These are phyloP conservation scores for Spermophilus dauricus DNA, from an alignment of 2,113 vertebrate species.

Conservation along the genomic window DNA sequence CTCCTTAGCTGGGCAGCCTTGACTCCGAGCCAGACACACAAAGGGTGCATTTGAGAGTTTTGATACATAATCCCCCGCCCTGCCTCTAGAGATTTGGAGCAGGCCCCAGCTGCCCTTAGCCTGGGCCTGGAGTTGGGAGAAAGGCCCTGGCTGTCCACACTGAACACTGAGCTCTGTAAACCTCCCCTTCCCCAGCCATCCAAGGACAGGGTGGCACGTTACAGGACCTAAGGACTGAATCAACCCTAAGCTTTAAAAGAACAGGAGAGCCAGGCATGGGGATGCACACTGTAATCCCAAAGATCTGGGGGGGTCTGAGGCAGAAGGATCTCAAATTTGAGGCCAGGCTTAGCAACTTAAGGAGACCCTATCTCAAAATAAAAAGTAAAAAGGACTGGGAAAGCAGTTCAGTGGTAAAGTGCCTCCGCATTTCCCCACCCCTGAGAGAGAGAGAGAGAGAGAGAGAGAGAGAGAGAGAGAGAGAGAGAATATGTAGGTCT, in stretches of 20 bases:
- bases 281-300: too few relatives aligned
- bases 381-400: too few relatives aligned
- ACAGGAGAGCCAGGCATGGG: too few relatives aligned
- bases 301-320: too few relatives aligned
- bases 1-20: constrained; percentile 31
- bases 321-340: too few relatives aligned
- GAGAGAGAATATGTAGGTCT: background rate
- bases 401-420: too few relatives aligned
- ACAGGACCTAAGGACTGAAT: background rate
- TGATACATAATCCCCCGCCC: constrained; percentile 31
- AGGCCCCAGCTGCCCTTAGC: background rate
- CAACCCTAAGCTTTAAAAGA: background rate
- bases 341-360: background rate
- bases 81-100: background rate
- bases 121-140: background rate
- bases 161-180: background rate
- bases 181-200: background rate
- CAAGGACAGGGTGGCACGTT: background rate
- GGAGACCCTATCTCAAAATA: too few relatives aligned
- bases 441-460: background rate
- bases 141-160: background rate
- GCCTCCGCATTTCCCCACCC: too few relatives aligned
- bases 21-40: constrained; percentile 45
- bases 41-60: background rate
- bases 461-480: background rate